Percentiles rank a stretch among this genome's conserved stretches.
phyloP scores from a whole-genome alignment of 2,113 vertebrate genomes.

The Amazona vittata region DNA sequence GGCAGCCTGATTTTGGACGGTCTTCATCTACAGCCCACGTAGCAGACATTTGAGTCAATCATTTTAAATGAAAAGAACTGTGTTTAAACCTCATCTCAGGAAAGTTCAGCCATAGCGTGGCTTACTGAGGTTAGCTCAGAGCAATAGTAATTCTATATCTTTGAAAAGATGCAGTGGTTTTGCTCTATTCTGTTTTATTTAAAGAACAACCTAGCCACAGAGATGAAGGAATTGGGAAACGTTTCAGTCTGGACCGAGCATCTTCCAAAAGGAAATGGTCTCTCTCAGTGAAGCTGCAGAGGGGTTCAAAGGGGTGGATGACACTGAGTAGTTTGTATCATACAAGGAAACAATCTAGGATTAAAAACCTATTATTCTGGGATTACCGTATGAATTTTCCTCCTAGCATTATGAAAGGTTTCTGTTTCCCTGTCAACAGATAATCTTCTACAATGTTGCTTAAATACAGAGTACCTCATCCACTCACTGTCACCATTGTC shows the following conservation, averaged over 20 bases:
- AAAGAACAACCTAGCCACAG: neutral
- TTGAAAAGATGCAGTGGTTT: neutral
- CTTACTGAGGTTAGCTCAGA: neutral
- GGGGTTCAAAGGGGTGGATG: neutral
- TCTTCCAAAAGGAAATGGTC: neutral
- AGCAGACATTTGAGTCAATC: neutral
- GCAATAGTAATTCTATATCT: neutral
- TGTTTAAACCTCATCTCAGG: neutral
- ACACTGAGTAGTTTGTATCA: neutral
- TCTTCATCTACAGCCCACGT: neutral
- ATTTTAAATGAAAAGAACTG: neutral
- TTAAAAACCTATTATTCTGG: conserved; percentile 40
- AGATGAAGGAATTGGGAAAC: neutral
- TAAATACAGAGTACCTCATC: neutral
- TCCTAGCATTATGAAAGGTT: conserved; percentile 4
- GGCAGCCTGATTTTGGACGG: neutral
- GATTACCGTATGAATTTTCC: conserved; percentile 8
- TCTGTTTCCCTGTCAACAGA: neutral
- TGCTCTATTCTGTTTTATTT: neutral
- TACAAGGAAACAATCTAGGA: conserved; percentile 31
- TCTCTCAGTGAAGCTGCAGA: neutral
- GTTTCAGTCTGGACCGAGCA: neutral
- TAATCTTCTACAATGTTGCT: neutral
- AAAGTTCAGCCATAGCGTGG: neutral
- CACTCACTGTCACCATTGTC: neutral